phyloP scores from a whole-genome alignment of 2,888 invertebrate species.

The Ectropis crepuscularia region DNA sequence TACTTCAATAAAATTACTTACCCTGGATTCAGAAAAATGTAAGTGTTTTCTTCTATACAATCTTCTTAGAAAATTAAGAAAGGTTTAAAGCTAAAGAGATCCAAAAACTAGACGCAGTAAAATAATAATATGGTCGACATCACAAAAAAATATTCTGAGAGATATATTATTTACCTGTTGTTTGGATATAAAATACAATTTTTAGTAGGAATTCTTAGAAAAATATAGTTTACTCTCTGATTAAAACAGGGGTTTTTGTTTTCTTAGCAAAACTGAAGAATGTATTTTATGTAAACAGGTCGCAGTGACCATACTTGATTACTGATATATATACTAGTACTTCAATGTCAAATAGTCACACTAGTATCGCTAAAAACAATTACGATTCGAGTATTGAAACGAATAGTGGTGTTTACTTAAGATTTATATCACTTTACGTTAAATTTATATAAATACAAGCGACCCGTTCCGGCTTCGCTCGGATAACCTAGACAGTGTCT shows the following conservation, averaged over 20 bases:
- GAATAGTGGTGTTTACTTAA: too few species aligned
- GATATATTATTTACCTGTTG: slow-evolving; percentile 8
- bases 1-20: background rate
- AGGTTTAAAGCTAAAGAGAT: slow-evolving; percentile 19
- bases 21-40: slow-evolving; percentile 12
- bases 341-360: too few species aligned
- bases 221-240: slow-evolving; percentile 22
- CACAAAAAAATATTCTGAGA: slow-evolving; percentile 20
- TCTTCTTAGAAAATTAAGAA: slow-evolving; percentile 3
- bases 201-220: slow-evolving; percentile 27
- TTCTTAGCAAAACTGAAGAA: slow-evolving; percentile 44
- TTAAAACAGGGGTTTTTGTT: slow-evolving; percentile 20
- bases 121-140: slow-evolving; percentile 24
- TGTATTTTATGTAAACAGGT: slow-evolving; percentile 46
- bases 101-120: slow-evolving; percentile 22
- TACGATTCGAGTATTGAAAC: too few species aligned
- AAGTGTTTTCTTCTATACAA: background rate
- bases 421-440: too few species aligned
- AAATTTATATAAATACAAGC: too few species aligned
- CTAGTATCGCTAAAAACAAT: too few species aligned
- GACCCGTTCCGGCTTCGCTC: too few species aligned
- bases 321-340: too few species aligned
- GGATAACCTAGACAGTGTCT: too few species aligned
- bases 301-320: background rate
- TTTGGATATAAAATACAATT: slow-evolving; percentile 17